phyloP scores from a whole-genome alignment of 2,113 vertebrate genomes.

The Pluvianellus socialis region DNA sequence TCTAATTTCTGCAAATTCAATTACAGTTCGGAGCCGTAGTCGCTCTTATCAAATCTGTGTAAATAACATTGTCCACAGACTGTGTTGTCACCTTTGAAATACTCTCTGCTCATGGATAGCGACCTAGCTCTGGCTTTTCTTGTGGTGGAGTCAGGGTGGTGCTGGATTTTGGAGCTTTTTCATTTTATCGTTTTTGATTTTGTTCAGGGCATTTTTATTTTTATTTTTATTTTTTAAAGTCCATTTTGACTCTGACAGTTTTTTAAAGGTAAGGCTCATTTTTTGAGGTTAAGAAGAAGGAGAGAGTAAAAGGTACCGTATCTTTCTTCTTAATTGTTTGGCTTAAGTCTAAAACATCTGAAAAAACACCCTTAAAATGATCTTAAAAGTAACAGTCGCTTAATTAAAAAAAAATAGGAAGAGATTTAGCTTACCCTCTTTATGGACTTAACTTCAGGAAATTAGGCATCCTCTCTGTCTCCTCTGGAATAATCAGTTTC shows the following conservation, averaged over 20 bases:
- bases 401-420: slow-evolving; percentile 33
- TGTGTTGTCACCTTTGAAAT: slow-evolving; percentile 38
- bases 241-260: slow-evolving; percentile 32
- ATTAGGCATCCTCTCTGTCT: slow-evolving; percentile 52
- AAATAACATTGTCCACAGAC: slow-evolving; percentile 25
- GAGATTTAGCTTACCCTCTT: slow-evolving; percentile 34
- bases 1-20: slow-evolving; percentile 26
- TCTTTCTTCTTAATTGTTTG: slow-evolving; percentile 65
- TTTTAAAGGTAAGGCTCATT: slow-evolving; percentile 48
- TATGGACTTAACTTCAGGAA: slow-evolving; percentile 43
- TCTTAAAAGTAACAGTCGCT: slow-evolving; percentile 34
- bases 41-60: slow-evolving; percentile 13
- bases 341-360: slow-evolving; percentile 38
- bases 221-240: background rate
- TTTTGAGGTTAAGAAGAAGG: slow-evolving; percentile 62
- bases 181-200: background rate
- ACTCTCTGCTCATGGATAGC: slow-evolving; percentile 20
- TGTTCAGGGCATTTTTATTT: background rate
- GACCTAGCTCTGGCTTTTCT: slow-evolving; percentile 23
- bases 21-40: background rate
- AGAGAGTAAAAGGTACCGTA: slow-evolving; percentile 61
- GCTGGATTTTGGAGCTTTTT: slow-evolving; percentile 16
- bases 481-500: slow-evolving; percentile 29
- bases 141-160: slow-evolving; percentile 25
- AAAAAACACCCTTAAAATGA: slow-evolving; percentile 6